Base-by-base conservation (phyloP, 2,888 invertebrate species). In the Drosophila koepferae region DNA sequence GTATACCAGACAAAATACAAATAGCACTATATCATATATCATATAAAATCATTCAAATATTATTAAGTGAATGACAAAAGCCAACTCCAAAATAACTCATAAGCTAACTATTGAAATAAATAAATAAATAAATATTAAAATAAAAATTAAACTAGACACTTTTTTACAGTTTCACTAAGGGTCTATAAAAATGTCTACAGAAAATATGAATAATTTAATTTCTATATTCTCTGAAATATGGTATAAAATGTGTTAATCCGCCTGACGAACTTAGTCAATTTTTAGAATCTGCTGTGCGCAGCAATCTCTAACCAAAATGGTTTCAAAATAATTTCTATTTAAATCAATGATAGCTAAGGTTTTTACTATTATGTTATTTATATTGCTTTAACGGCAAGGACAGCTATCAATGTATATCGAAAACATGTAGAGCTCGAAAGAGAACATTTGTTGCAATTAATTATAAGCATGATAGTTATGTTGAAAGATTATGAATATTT, bases 1-100 rank as follows among this genome's bases (percentile, higher is more conserved):
- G 12, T 40, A 40, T 62, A 36, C 16, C 16, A 18, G 43, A 46
- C 8, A 34, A 31, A 41, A 8, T 51, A 51, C 43, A 34, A 61
- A 51, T 9, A 28, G 20, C 43, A 49, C 23, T 44, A 44, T 20
- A 60, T 34, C 31, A 41, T 40, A 16, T 51, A 40, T 41, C 14
- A 51, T 31, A 51, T 41, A 16, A 51, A 12, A 41, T 18, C n/a
- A n/a, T 31, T 10, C 10, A 51, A 16, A 34, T 10, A 53, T 16
- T 51, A 46, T 46, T 18, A 56, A 31, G 23, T 46, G 23, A 56
- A 10, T 20, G 20, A 34, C 6, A 43, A 34, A 18, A 40, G 5
- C n/a, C n/a, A 55, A 5, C 36, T 14, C 7, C 18, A 14, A n/a
- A 7, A 20, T 1, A 44, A 46, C 23, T 7, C 3, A 16, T 23